These are phyloP conservation scores for Spisula solida DNA, from an alignment of 2,888 invertebrate genomes.

Conservation along the genomic window DNA sequence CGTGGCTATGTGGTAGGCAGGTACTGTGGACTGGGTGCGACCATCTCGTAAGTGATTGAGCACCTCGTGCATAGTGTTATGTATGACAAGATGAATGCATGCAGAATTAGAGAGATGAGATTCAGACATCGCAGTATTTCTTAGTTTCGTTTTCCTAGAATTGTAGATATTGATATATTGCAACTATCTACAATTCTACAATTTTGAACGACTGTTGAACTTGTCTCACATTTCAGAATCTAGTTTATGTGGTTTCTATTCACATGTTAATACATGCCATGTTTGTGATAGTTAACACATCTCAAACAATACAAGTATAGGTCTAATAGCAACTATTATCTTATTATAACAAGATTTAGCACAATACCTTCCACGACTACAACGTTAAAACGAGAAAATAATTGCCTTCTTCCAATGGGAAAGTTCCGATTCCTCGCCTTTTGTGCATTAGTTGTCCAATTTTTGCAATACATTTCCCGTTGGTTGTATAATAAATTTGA, in stretches of 20 bases:
- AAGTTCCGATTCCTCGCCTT: not conserved
- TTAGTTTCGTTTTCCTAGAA: not conserved
- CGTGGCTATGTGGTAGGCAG: too few relatives aligned
- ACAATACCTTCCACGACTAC: not conserved
- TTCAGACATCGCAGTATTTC: not conserved
- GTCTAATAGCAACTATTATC: conserved; percentile 3
- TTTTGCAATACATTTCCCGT: not conserved
- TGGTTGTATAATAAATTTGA: conserved; percentile 16
- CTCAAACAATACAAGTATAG: not conserved
- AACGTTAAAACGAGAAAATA: conserved; percentile 4
- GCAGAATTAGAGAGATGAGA: too few relatives aligned
- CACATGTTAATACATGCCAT: not conserved
- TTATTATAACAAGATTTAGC: not conserved
- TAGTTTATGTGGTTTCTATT: not conserved
- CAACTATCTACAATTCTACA: not conserved
- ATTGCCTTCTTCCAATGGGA: not conserved
- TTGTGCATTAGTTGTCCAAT: not conserved
- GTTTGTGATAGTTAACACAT: not conserved
- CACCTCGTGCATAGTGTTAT: too few relatives aligned
- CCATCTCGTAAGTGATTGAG: too few relatives aligned
- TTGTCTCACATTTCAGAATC: not conserved
- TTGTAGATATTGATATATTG: not conserved
- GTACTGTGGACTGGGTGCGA: too few relatives aligned
- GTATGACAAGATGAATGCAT: too few relatives aligned
- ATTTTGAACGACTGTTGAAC: not conserved